A percentile compares a stretch with the other conserved stretches of the same genome.
Evolutionary conservation across 1,140 invertebrate species (phyloP).

Genomic region (Dendroctonus ponderosae): DNA sequence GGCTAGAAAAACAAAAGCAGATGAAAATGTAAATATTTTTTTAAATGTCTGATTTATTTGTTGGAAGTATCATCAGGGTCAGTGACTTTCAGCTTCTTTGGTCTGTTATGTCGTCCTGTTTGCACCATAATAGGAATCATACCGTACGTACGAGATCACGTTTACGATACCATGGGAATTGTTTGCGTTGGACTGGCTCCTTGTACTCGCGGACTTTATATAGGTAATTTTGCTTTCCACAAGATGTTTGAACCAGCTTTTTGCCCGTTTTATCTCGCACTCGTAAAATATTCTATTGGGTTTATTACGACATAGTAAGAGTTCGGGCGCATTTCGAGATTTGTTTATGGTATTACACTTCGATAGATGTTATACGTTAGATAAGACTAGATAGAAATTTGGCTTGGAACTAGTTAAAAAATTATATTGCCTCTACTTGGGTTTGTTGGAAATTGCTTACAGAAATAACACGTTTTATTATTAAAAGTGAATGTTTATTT

Average conservation of each 20-base stretch:
- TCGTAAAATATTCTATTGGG: slow-evolving; percentile 9
- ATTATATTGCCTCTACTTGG: no score
- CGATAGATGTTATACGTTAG: no score
- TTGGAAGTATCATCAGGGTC: slow-evolving; percentile 25
- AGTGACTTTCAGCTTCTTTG: slow-evolving; percentile 39
- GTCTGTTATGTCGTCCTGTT: slow-evolving; percentile 41
- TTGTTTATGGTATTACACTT: neutral
- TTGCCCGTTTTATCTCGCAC: slow-evolving; percentile 17
- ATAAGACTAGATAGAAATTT: no score
- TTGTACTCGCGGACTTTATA: slow-evolving; percentile 23
- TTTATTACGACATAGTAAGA: slow-evolving; percentile 8
- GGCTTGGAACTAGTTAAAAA: no score
- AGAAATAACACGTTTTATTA: no score
- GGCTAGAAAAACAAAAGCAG: neutral
- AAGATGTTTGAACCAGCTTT: slow-evolving; percentile 21
- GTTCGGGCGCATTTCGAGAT: neutral
- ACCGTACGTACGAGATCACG: slow-evolving; percentile 41
- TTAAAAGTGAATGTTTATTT: no score
- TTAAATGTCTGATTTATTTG: neutral
- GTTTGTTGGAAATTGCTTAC: no score
- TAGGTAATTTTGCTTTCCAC: slow-evolving; percentile 25
- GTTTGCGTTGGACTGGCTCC: slow-evolving; percentile 18
- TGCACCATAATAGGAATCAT: slow-evolving; percentile 44
- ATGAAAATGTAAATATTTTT: neutral
- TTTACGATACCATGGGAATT: slow-evolving; percentile 39